Evolutionary conservation across 2,113 vertebrate genomes (phyloP), one percentile per base, ranked within the genome.

Genomic region (Leiothrix lutea): DNA sequence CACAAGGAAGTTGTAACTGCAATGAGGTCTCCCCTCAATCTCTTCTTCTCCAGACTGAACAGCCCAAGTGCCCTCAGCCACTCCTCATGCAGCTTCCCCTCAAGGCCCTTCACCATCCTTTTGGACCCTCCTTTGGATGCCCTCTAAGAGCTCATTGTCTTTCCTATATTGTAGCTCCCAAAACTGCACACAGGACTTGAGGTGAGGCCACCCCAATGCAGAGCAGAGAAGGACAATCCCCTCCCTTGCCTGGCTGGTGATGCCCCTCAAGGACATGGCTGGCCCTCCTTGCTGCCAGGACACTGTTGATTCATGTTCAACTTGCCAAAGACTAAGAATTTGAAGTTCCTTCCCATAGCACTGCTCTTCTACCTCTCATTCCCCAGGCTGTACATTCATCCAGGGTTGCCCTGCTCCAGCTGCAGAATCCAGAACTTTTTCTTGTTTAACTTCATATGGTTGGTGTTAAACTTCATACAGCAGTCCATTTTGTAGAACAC

Each of bases 161-260:
- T 66, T 51, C 38, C 31, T 8, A 25, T 9, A 28, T 10, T 60
- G n/a, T 7, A 8, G 19, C 5, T 0, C 10, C 51, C 69, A 45
- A 51, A 24, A 7, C 2, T 44, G 38, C 38, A 9, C 4, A 7
- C 16, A 81, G 6, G 1, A 6, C 6, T 29, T 0, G 3, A 66
- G 13, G 16, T 53, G 36, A 81, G 20, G n/a, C 28, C 0, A 0
- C 45, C 16, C 20, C 38, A 66, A 19, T 0, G 3, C 67, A 45
- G 23, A 58, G 44, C 23, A 66, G 38, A 65, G 33, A 0, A 0
- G 16, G n/a, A 53, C 15, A 81, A 45, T 38, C 33, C 11, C 38
- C 12, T 53, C 38, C 20, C 28, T 38, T 6, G 8, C 11, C 38
- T 0, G 0, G 28, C 26, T 65, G 58, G 26, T 0, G 0, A 50